Evolutionary conservation across 2,113 vertebrate genomes (phyloP).

Genomic region (Clarias magur): DNA sequence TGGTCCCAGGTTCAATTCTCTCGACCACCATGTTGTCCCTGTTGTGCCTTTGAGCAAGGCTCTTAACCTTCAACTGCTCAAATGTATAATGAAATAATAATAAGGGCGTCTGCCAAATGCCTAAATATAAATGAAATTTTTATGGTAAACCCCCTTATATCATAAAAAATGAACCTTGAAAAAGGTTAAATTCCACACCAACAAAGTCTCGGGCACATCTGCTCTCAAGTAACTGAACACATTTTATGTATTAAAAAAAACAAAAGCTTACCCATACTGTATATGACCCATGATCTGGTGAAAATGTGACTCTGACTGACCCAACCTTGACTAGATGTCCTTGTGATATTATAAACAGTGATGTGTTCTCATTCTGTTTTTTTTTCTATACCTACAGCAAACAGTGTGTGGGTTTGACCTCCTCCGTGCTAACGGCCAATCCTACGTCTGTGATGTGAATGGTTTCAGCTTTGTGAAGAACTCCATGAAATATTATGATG

Average conservation of each 20-base stretch:
- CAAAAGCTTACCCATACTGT: neutral
- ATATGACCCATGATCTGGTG: neutral
- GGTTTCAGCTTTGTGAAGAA: constrained; percentile 94
- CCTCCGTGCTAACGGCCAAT: constrained; percentile 87
- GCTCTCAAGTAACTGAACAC: neutral
- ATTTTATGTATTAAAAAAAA: neutral
- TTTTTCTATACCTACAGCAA: constrained; percentile 75
- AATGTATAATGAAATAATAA: too few species aligned
- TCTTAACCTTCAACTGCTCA: too few species aligned
- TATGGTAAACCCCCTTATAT: too few species aligned
- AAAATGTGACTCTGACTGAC: neutral
- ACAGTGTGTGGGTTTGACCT: constrained; percentile 91
- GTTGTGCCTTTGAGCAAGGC: too few species aligned
- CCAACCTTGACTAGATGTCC: neutral
- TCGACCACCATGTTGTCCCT: too few species aligned
- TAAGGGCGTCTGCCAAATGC: too few species aligned
- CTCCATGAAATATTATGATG: constrained; percentile 93
- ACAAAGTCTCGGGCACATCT: too few species aligned
- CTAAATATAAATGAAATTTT: too few species aligned
- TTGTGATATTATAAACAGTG: neutral
- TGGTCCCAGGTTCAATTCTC: too few species aligned
- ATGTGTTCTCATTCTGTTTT: constrained; percentile 31
- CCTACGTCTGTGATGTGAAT: constrained; percentile 91
- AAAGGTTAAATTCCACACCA: too few species aligned
- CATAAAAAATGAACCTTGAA: too few species aligned